phyloP scores from a whole-genome alignment of 1,140 invertebrate genomes.

The Achatina immaculata region DNA sequence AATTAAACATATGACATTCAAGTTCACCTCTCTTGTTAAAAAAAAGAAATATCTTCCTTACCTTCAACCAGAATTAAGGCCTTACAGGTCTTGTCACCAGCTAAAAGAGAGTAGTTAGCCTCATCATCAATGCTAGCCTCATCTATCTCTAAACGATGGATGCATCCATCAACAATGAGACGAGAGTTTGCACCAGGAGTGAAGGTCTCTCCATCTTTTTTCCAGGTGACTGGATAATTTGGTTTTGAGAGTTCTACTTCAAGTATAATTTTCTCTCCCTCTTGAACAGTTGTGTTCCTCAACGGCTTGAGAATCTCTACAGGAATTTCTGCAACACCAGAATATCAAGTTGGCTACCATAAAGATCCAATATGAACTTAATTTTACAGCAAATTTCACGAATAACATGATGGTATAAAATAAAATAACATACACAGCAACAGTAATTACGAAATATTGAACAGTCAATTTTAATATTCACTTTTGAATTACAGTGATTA shows the following conservation, averaged over 20 bases:
- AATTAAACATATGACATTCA: too few relatives aligned
- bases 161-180: constrained; percentile 50
- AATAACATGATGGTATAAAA: too few relatives aligned
- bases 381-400: too few relatives aligned
- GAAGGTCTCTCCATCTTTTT: constrained; percentile 77
- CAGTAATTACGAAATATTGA: too few relatives aligned
- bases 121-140: constrained; percentile 84
- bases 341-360: too few relatives aligned
- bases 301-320: constrained; percentile 63
- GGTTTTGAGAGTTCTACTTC: constrained; percentile 78
- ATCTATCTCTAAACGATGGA: constrained; percentile 79
- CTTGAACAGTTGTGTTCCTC: constrained; percentile 54
- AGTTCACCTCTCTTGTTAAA: too few relatives aligned
- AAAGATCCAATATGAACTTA: too few relatives aligned
- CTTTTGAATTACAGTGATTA: too few relatives aligned
- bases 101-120: constrained; percentile 84
- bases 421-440: too few relatives aligned
- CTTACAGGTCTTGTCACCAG: constrained; percentile 83
- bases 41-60: constrained; percentile 67
- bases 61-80: constrained; percentile 89
- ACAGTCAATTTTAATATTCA: too few relatives aligned
- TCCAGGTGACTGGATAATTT: constrained; percentile 85
- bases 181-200: constrained; percentile 44
- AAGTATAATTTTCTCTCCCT: constrained; percentile 57
- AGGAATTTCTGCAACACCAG: constrained; percentile 53